Conservation (phyloP, 2,797 vertebrate genomes). For the Anguilla obscura region DNA sequence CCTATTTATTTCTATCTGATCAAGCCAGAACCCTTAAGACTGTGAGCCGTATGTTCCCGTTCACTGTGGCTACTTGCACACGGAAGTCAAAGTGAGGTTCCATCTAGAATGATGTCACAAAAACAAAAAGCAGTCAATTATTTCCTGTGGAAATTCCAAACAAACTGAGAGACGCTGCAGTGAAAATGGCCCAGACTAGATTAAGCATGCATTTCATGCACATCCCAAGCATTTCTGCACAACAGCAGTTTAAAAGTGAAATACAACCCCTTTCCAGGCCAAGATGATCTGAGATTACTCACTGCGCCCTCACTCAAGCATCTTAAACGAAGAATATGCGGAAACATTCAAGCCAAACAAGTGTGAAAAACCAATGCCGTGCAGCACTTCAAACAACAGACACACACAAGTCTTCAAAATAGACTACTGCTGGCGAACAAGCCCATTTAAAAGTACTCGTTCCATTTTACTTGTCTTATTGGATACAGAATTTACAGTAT, state of each 20-base stretch:
- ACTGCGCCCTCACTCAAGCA: not conserved
- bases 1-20: not conserved
- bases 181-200: constrained; percentile 5
- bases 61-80: not conserved
- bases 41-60: not conserved
- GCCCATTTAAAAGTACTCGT: not conserved
- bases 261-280: not conserved
- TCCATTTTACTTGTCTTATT: not conserved
- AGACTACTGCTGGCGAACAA: not conserved
- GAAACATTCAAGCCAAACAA: not conserved
- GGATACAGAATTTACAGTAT: not conserved
- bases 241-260: not conserved
- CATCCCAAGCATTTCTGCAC: not conserved
- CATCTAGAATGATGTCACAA: constrained; percentile 4
- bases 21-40: not conserved
- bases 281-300: not conserved
- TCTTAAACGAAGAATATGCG: not conserved
- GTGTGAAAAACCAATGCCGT: constrained; percentile 6
- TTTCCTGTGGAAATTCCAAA: not conserved
- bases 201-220: constrained; percentile 21
- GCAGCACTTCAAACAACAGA: not conserved
- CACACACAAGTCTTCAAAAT: not conserved
- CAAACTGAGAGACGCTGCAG: not conserved
- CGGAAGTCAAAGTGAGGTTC: not conserved
- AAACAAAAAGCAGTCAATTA: not conserved